Conservation (phyloP, 2,113 vertebrate genomes). For the Pseudonaja textilis region DNA sequence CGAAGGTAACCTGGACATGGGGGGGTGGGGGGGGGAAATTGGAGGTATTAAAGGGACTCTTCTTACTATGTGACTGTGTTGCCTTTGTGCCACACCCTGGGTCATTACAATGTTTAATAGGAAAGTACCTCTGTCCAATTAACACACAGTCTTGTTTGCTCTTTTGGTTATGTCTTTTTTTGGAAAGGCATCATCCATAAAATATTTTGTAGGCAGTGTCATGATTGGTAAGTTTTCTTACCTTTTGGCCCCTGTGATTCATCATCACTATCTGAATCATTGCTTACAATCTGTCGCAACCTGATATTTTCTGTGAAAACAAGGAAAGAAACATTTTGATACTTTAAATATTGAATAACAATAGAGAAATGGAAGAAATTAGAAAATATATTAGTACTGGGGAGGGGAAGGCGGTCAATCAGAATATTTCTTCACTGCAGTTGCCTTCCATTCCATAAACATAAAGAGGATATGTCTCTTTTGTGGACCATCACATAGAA, state of each 20-base stretch:
- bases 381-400: not conserved
- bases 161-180: not conserved
- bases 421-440: not conserved
- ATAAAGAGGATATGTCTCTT: not conserved
- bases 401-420: not conserved
- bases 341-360: not conserved
- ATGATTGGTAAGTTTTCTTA: conserved; percentile 57
- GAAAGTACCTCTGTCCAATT: not conserved
- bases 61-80: too few species aligned
- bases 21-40: too few species aligned
- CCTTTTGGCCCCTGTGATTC: conserved; percentile 82
- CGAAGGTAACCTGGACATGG: too few species aligned
- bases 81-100: too few species aligned
- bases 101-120: too few species aligned
- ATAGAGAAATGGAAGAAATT: not conserved
- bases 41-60: too few species aligned
- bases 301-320: conserved; percentile 87
- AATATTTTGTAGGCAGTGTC: not conserved
- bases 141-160: not conserved
- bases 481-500: too few species aligned
- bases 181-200: not conserved
- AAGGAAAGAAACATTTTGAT: conserved; percentile 20
- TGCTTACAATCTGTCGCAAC: conserved; percentile 86
- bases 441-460: not conserved
- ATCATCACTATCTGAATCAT: conserved; percentile 89